These are phyloP conservation scores for Deroplatys truncata DNA, from an alignment of 2,888 invertebrate genomes.

Conservation along the genomic window DNA sequence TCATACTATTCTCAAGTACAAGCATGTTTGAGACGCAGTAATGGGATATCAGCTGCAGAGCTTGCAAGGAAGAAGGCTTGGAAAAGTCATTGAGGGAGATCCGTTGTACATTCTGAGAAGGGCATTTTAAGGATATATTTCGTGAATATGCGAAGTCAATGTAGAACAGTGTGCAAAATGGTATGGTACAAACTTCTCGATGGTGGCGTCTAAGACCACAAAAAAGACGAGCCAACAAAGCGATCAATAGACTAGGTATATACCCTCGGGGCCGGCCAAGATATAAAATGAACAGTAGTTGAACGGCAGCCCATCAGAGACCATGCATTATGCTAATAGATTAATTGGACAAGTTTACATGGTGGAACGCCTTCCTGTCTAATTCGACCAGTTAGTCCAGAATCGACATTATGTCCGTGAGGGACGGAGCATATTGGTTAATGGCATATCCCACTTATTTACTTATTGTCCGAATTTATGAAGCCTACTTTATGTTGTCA, in stretches of 20 bases:
- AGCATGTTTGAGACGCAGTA: no score
- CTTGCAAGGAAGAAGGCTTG: no score
- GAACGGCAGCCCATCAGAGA: neutral
- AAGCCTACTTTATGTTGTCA: neutral
- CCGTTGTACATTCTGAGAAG: no score
- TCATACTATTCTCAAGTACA: no score
- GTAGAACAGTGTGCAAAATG: no score
- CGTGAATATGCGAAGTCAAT: no score
- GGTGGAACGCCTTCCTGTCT: neutral
- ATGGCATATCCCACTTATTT: neutral
- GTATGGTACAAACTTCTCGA: no score
- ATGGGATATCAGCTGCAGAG: no score
- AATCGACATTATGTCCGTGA: neutral
- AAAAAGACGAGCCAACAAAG: neutral
- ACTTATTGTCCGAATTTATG: neutral
- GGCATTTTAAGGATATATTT: no score
- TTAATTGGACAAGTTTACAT: neutral
- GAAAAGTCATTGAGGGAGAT: no score
- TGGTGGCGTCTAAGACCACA: neutral
- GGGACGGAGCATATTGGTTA: neutral
- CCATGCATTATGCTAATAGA: neutral
- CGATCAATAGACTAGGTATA: neutral
- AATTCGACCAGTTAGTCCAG: neutral
- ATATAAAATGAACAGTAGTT: neutral
- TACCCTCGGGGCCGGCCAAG: neutral